These are phyloP conservation scores for Tiphia femorata DNA, from an alignment of 2,888 invertebrate species.

Conservation along the genomic window DNA sequence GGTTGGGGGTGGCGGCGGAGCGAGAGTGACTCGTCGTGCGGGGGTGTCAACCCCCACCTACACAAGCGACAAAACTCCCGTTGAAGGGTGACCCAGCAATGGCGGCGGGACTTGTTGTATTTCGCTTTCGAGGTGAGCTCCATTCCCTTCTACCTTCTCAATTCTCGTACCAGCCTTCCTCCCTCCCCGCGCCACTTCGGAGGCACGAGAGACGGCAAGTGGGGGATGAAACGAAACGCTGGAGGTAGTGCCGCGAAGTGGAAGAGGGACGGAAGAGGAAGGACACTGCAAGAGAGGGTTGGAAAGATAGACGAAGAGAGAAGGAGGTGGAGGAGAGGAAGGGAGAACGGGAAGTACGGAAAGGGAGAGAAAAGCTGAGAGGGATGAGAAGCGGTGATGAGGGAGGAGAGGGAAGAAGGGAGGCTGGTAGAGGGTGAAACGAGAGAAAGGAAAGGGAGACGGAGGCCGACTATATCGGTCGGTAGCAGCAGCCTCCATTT, in stretches of 20 bases:
- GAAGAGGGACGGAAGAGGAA: background rate
- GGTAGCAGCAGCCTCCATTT: constrained; percentile 63
- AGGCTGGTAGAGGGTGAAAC: constrained; percentile 15
- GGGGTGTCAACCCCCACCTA: constrained; percentile 37
- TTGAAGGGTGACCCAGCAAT: constrained; percentile 66
- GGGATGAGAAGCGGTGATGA: background rate
- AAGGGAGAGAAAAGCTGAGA: constrained; percentile 1
- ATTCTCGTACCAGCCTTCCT: constrained; percentile 37
- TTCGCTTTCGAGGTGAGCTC: constrained; percentile 64
- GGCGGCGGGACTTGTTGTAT: constrained; percentile 69
- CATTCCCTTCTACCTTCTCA: constrained; percentile 45
- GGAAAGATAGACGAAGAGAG: constrained; percentile 14
- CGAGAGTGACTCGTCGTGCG: constrained; percentile 35
- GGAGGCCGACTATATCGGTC: constrained; percentile 47
- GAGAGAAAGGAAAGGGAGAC: constrained; percentile 23
- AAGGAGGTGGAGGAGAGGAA: constrained; percentile 4
- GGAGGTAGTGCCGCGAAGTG: background rate
- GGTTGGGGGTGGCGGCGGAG: constrained; percentile 11
- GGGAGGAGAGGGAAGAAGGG: constrained; percentile 17
- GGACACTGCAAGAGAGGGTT: background rate
- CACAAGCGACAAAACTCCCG: constrained; percentile 57
- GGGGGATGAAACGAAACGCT: background rate
- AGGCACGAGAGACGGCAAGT: background rate
- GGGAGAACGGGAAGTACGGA: constrained; percentile 9
- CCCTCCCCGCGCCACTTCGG: constrained; percentile 9